phyloP scores from a whole-genome alignment of 2,888 invertebrate species.

The Drosophila leonis region DNA sequence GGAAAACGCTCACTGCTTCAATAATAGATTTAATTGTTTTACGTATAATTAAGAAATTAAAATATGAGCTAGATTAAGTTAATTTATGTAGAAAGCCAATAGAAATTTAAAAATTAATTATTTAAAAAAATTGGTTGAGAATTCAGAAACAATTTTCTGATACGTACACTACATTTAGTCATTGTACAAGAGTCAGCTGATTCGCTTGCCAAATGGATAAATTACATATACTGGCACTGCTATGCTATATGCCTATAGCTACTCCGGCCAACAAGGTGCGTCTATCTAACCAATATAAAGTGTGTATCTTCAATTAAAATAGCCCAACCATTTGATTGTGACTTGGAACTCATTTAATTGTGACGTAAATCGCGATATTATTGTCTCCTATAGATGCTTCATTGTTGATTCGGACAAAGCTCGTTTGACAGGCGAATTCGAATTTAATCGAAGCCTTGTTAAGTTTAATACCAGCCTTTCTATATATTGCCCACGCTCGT shows the following conservation, averaged over 20 bases:
- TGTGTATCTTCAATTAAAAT: background rate
- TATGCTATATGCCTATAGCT: background rate
- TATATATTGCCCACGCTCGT: slow-evolving; percentile 1
- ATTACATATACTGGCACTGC: background rate
- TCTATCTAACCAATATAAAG: background rate
- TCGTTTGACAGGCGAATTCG: slow-evolving; percentile 27
- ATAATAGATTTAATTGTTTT: too few relatives aligned
- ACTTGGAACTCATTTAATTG: slow-evolving; percentile 49
- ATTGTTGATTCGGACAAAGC: slow-evolving; percentile 31
- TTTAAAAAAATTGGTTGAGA: too few relatives aligned
- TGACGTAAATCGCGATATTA: slow-evolving; percentile 20
- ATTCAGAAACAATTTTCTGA: too few relatives aligned
- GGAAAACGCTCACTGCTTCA: too few relatives aligned
- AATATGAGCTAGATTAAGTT: background rate
- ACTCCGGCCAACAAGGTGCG: background rate
- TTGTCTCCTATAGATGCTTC: slow-evolving; percentile 27
- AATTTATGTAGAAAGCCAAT: background rate
- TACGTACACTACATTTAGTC: background rate
- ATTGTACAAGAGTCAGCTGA: background rate
- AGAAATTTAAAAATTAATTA: too few relatives aligned
- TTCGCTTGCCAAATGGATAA: slow-evolving; percentile 2
- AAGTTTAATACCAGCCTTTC: slow-evolving; percentile 24
- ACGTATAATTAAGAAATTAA: background rate
- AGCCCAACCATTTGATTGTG: slow-evolving; percentile 11
- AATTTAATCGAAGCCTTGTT: slow-evolving; percentile 12